Conservation (phyloP, 2,888 invertebrate species). For the Drosophila dives region DNA sequence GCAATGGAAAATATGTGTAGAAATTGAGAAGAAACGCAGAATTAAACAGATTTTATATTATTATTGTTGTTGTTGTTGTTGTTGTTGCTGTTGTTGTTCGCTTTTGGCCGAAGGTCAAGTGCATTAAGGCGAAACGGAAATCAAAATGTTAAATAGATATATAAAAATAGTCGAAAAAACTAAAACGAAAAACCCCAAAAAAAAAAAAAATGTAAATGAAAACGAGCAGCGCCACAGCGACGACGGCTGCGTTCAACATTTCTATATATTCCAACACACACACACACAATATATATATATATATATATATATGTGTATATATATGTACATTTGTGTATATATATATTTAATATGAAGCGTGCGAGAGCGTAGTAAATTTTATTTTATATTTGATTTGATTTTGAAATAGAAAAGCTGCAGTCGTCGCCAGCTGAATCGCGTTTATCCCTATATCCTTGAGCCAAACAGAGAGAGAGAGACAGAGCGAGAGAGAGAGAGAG, state of each 20-base stretch:
- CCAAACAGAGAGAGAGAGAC: background rate
- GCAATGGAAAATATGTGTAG: slow-evolving; percentile 16
- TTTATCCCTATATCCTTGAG: slow-evolving; percentile 59
- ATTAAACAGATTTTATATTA: slow-evolving; percentile 16
- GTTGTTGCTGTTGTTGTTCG: background rate
- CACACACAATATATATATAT: slow-evolving; percentile 1
- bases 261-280: too few relatives aligned
- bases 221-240: slow-evolving; percentile 31
- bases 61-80: slow-evolving; percentile 7
- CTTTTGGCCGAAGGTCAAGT: slow-evolving; percentile 71
- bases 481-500: background rate
- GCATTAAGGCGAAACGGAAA: slow-evolving; percentile 81
- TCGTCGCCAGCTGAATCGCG: slow-evolving; percentile 17
- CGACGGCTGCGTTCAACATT: slow-evolving; percentile 18
- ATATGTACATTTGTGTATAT: accelerated
- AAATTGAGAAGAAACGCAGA: slow-evolving; percentile 41
- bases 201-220: slow-evolving; percentile 29
- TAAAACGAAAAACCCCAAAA: slow-evolving; percentile 38
- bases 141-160: slow-evolving; percentile 72
- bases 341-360: slow-evolving; percentile 44
- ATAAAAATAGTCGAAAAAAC: slow-evolving; percentile 62
- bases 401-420: slow-evolving; percentile 24
- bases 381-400: slow-evolving; percentile 77
- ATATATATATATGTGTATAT: background rate
- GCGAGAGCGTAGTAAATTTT: slow-evolving; percentile 69